Percentiles rank a stretch among this genome's conserved stretches.
These are phyloP conservation scores for Asarcornis scutulata DNA, from an alignment of 2,113 vertebrate genomes.

Conservation along the genomic window DNA sequence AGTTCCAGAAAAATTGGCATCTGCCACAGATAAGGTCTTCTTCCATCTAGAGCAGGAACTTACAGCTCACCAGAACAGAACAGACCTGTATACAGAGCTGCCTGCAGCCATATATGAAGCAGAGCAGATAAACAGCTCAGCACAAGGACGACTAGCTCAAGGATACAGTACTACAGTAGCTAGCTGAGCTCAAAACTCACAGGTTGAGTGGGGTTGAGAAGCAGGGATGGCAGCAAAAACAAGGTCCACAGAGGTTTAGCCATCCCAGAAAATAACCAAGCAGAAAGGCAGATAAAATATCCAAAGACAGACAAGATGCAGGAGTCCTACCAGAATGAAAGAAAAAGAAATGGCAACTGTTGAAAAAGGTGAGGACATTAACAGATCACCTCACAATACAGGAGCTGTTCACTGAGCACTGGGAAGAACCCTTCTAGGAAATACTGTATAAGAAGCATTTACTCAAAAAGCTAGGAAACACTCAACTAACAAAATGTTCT, in stretches of 20 bases:
- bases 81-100: not conserved
- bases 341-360: not conserved
- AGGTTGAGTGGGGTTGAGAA: not conserved
- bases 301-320: not conserved
- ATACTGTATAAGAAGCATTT: not conserved
- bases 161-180: not conserved
- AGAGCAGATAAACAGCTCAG: not conserved
- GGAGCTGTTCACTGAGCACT: not conserved
- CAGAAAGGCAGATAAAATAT: not conserved
- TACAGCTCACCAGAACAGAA: not conserved
- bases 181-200: not conserved
- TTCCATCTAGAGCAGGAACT: not conserved
- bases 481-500: not conserved
- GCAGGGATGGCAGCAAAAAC: not conserved
- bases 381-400: not conserved
- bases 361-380: not conserved
- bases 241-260: not conserved
- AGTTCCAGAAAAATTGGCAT: not conserved
- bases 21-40: not conserved
- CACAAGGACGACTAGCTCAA: not conserved
- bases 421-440: not conserved
- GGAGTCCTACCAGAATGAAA: not conserved
- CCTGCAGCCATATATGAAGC: not conserved
- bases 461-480: not conserved
- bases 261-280: not conserved